Conservation (phyloP, 1,140 invertebrate species). For the Olivierus martensii region DNA sequence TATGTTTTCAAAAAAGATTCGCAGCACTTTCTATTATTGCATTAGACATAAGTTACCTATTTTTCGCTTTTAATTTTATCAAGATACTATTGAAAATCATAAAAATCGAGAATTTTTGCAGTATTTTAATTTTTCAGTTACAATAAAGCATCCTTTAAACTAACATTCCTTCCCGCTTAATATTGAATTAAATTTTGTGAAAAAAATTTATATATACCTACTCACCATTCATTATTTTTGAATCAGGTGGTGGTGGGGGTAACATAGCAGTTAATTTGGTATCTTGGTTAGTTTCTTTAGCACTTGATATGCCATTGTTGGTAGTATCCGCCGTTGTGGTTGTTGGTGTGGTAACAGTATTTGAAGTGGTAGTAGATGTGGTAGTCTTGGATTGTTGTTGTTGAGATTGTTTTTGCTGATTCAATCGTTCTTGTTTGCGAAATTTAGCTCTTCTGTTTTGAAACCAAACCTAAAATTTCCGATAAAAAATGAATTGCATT, state of each 20-base stretch:
- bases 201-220: background rate
- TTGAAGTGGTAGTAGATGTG: background rate
- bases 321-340: background rate
- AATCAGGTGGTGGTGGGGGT: constrained; percentile 6
- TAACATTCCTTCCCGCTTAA: no score
- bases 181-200: background rate
- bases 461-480: constrained; percentile 37
- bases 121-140: no score
- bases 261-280: constrained; percentile 10
- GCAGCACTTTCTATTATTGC: no score
- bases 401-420: constrained; percentile 17
- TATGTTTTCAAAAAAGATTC: no score
- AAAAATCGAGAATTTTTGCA: no score
- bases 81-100: no score
- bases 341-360: background rate
- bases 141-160: no score
- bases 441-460: constrained; percentile 30
- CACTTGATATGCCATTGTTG: constrained; percentile 1
- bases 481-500: no score
- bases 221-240: constrained; percentile 10
- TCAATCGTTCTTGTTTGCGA: constrained; percentile 22
- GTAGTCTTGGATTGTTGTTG: background rate
- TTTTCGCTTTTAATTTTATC: no score
- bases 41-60: no score
- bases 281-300: constrained; percentile 9